Evolutionary conservation across 64 coral and sea anemone species (phyloP).

Genomic region (Stichodactyla helianthus): DNA sequence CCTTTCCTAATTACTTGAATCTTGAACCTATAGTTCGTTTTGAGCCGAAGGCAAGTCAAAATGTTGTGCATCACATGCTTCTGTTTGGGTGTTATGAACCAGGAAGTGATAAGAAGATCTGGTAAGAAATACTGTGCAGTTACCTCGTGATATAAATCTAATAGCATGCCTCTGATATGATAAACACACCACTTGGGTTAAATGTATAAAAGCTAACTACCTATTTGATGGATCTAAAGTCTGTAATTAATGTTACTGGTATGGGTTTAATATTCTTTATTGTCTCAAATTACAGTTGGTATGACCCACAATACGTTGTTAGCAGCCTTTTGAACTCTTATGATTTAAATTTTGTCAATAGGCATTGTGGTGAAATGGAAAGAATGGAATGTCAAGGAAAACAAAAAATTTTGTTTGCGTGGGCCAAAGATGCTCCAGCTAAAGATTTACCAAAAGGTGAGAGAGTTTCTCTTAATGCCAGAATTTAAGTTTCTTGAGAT

Average conservation of each 20-base stretch:
- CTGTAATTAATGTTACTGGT: too few relatives aligned
- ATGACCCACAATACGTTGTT: not conserved
- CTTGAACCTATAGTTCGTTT: constrained; percentile 59
- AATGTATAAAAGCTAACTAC: too few relatives aligned
- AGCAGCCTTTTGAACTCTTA: not conserved
- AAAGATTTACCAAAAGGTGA: constrained; percentile 75
- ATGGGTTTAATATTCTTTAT: too few relatives aligned
- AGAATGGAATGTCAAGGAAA: constrained; percentile 37
- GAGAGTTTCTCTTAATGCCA: not conserved
- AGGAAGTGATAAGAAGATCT: constrained; percentile 38
- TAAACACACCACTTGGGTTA: too few relatives aligned
- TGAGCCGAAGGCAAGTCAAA: constrained; percentile 68
- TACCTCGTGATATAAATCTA: too few relatives aligned
- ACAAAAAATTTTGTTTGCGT: constrained; percentile 74
- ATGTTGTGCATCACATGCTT: constrained; percentile 89
- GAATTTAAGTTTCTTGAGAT: not conserved
- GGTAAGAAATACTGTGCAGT: constrained; percentile 39
- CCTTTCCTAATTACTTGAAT: too few relatives aligned
- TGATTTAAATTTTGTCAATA: not conserved
- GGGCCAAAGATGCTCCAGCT: constrained; percentile 73
- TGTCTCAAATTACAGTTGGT: too few relatives aligned
- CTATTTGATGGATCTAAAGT: too few relatives aligned
- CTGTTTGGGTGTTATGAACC: constrained; percentile 77
- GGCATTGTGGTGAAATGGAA: constrained; percentile 49
- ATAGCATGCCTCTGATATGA: too few relatives aligned